A percentile compares a stretch with the other conserved stretches of the same genome.
These are phyloP conservation scores for Tragopan temminckii DNA, from an alignment of 2,797 vertebrate genomes.

Conservation along the genomic window DNA sequence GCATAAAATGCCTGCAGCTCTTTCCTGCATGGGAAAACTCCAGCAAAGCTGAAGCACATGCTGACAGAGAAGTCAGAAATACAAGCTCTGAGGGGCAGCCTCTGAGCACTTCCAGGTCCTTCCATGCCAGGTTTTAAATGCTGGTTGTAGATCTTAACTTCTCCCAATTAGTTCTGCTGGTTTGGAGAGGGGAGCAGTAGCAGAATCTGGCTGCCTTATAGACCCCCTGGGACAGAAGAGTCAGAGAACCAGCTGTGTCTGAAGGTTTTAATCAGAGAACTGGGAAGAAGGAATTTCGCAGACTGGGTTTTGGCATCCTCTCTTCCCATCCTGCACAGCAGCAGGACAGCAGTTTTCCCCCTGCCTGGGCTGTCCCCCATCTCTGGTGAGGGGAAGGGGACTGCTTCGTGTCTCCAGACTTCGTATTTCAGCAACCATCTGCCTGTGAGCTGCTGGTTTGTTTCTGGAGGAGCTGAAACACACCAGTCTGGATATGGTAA, in stretches of 20 bases:
- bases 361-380: background rate
- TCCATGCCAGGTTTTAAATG: slow-evolving; percentile 44
- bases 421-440: background rate
- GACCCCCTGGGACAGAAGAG: background rate
- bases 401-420: background rate
- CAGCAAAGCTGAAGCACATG: background rate
- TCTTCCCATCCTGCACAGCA: background rate
- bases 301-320: background rate
- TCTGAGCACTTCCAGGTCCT: background rate
- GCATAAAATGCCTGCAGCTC: background rate
- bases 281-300: background rate
- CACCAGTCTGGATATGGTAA: fast-evolving
- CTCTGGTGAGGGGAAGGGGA: background rate
- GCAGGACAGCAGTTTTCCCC: background rate
- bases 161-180: slow-evolving; percentile 38
- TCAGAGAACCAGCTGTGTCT: slow-evolving; percentile 1
- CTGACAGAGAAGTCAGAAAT: slow-evolving; percentile 19
- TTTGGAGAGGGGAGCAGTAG: background rate
- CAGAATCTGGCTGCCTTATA: background rate
- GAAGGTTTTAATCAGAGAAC: background rate
- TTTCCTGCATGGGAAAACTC: background rate
- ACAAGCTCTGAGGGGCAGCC: background rate
- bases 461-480: background rate
- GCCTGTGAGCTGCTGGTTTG: background rate
- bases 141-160: slow-evolving; percentile 43